Base-by-base conservation (phyloP, 2,888 invertebrate genomes). In the Elegia similella region DNA sequence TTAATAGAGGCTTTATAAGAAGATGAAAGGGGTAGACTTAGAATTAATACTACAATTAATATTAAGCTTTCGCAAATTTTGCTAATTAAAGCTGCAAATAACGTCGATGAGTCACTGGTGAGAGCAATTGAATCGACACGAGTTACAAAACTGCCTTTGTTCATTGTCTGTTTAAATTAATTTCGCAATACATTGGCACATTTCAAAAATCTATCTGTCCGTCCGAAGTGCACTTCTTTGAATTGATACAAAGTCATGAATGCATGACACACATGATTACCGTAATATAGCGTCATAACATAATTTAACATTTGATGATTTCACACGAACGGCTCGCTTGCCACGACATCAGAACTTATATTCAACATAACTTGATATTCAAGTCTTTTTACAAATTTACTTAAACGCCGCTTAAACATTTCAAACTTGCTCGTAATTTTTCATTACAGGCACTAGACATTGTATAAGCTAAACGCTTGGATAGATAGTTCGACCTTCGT, bases 81-180 rank as follows among this genome's bases (percentile, higher is more conserved):
- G n/a, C 46, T 46, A 46, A 17, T 46, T 29, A 1, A 12, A 10
- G n/a, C 17, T 23, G 46, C 7, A 15, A 44, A 32, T 43, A 7
- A 8, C 15, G 30, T 43, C 44, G 17, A 44, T 44, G 54, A 55
- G 16, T 55, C 54, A 55, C 12, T 55, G 54, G 46, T 15, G 43
- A 54, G 32, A 55, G 32, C 12, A 55, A 55, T 10, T 29, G 13
- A 42, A 53, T 42, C 42, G 23, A 32, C 34, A 32, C 32, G 16
- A 44, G 16, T 32, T 30, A 44, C 54, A 54, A 15, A 16, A 53
- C 23, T 15, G 16, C 15, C 52, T 52, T 52, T 54, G 53, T 54
- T 15, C 43, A 32, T 23, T 44, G 53, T 43, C 46, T 32, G 32
- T 34, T 15, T 3, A 46, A 46, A 55, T 55, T 12, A 5, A 16